phyloP scores from a whole-genome alignment of 2,113 vertebrate genomes.

The Pleuronectes platessa region DNA sequence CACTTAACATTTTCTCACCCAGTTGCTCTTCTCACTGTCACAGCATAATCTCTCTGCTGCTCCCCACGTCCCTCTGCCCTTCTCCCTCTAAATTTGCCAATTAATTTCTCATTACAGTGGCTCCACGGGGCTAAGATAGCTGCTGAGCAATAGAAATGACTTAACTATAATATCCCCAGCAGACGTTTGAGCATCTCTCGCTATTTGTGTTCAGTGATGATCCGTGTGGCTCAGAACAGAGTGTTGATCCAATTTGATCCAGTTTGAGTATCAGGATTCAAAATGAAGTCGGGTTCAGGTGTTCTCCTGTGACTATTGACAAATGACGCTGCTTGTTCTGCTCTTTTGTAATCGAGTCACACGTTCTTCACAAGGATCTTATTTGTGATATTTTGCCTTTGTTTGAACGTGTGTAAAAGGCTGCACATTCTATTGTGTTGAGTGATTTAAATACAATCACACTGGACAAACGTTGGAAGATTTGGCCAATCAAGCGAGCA shows the following conservation, averaged over 20 bases:
- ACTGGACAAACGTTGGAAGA: not conserved
- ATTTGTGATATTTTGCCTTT: not conserved
- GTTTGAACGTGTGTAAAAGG: not conserved
- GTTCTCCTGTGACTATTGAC: too few relatives aligned
- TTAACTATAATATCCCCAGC: slow-evolving; percentile 36
- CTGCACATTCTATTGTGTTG: not conserved
- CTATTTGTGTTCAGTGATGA: slow-evolving; percentile 24
- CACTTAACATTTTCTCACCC: not conserved
- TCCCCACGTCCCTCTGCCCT: slow-evolving; percentile 10
- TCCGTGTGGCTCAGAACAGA: not conserved
- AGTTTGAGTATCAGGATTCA: not conserved
- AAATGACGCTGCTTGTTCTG: not conserved
- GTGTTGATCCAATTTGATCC: not conserved
- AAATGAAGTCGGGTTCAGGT: not conserved
- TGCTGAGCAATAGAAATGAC: slow-evolving; percentile 31
- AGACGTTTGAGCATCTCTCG: slow-evolving; percentile 27
- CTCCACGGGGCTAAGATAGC: slow-evolving; percentile 24
- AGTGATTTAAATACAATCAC: not conserved
- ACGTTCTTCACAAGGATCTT: not conserved
- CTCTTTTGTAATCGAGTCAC: too few relatives aligned
- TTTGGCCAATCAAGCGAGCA: slow-evolving; percentile 13
- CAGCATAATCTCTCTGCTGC: not conserved
- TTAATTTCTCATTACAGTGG: slow-evolving; percentile 33
- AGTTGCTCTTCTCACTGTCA: slow-evolving; percentile 11
- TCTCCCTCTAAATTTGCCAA: slow-evolving; percentile 10